Evolutionary conservation across 2,888 invertebrate species (phyloP), one percentile per base, ranked within the genome.

Genomic region (Leptothorax acervorum): DNA sequence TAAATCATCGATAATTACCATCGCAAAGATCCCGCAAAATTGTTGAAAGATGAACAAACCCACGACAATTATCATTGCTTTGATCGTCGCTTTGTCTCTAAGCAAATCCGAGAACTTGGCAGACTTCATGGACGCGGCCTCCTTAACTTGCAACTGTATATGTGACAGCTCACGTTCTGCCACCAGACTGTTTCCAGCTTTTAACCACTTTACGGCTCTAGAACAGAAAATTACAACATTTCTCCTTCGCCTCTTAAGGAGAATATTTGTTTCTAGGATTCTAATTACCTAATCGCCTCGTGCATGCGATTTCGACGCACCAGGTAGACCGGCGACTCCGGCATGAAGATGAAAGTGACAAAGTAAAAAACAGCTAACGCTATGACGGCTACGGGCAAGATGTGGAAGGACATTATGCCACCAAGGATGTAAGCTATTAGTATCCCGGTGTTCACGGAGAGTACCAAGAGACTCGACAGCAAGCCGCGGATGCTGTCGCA

Each of bases 251-350:
- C 0, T 60, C 42, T 48, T 15, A 66, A 65, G 0, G 6, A 73
- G 11, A 51, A 9, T 73, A 35, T 71, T 48, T 73, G 39, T 55
- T n/a, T 60, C 18, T 9, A 39, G 15, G 15, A 42, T 35, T 1
- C n/a, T 8, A 28, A 95, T 89, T 85, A 94, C 94, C 90, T 93
- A 11, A 89, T 88, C 0, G 94, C 94, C 23, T 96, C 96, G 9
- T 92, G 91, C 84, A 92, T 89, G 45, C 93, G 93, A 76, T 94
- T 93, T 53, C 90, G 88, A 11, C 93, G 92, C 42, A 95, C 87
- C n/a, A 95, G 91, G 70, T 94, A 95, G 39, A 95, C 93, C 0
- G 96, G 96, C 0, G 96, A 95, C 91, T 96, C 96, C 3, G 96
- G 96, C 86, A 96, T 86, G 73, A 94, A 95, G n/a, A 94, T 88